Base-by-base conservation (phyloP, 2,797 vertebrate genomes). In the Nothura maculosa region DNA sequence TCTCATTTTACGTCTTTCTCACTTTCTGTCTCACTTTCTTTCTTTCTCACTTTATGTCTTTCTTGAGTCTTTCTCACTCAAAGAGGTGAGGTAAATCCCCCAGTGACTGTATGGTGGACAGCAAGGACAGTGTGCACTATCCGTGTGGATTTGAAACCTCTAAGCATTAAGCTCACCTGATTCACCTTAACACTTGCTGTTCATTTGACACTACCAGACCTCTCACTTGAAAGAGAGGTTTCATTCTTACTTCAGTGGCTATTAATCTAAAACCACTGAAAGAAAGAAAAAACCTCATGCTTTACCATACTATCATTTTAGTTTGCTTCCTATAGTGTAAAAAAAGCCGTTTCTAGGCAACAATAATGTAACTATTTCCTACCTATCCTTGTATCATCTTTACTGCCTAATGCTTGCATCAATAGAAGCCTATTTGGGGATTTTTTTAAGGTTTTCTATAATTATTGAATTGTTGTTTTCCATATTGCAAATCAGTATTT, bases 221-320 rank as follows among this genome's bases (percentile, higher is more conserved):
- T 74, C 64, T 87, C 17, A 57, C 90, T 81, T 76, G 47, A 54
- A 54, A 28, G 28, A 19, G 57, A 48, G 32, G 45, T 19, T 76
- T 69, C 58, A 61, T 84, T 84, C 70, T 90, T 17, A 45, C 58
- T 70, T 52, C 47, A 45, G 10, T 50, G 75, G n/a, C 24, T 81
- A 38, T 34, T 79, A 43, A 81, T 19, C 19, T 69, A 38, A 83
- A 57, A 13, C 40, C 12, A 48, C 20, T 75, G 22, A 30, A 67
- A 82, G 48, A 43, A 66, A 43, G 24, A 63, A 47, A 5, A 36
- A 24, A 6, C 6, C 10, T 9, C 11, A 15, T 9, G 14, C 6
- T 38, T 34, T 52, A 34, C 14, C 4, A 42, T 40, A 17, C 12
- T 47, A 22, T 40, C 58, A 16, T 19, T 70, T 67, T 43, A 78